Conservation (phyloP, 2,888 invertebrate genomes). For the Macaria notata region DNA sequence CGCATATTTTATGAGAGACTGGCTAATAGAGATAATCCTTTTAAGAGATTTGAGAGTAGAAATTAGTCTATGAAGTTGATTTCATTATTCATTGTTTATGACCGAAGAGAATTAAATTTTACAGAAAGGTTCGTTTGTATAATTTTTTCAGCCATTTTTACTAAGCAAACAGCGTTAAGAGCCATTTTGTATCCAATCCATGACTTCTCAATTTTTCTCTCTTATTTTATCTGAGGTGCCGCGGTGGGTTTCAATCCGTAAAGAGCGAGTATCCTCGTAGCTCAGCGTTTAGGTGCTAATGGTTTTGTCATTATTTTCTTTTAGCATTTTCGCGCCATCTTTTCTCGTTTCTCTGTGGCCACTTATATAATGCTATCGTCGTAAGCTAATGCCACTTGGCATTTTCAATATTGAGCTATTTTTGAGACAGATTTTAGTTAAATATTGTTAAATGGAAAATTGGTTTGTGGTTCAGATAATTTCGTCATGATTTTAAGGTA, state of each 20-base stretch:
- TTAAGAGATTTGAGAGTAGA: constrained; percentile 2
- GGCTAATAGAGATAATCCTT: constrained; percentile 22
- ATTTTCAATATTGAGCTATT: constrained; percentile 2
- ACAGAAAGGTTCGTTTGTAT: too few species aligned
- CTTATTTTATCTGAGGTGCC: not conserved
- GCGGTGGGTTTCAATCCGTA: not conserved
- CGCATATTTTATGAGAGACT: constrained; percentile 26
- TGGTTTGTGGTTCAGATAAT: too few species aligned
- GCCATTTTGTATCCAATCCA: too few species aligned
- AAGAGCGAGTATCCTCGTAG: constrained; percentile 1
- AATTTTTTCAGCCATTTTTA: too few species aligned
- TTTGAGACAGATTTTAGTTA: not conserved
- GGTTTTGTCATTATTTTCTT: constrained; percentile 30
- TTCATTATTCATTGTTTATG: too few species aligned
- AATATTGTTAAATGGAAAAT: not conserved
- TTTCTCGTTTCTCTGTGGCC: constrained; percentile 24
- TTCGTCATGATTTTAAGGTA: too few species aligned
- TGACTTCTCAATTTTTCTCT: too few species aligned
- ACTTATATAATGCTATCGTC: constrained; percentile 16
- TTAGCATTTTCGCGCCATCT: constrained; percentile 24
- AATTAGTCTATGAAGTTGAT: not conserved
- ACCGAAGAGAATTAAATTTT: too few species aligned
- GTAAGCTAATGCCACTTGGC: constrained; percentile 11
- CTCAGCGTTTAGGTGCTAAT: constrained; percentile 28
- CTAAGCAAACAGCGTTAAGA: too few species aligned